Base-by-base conservation (phyloP, 2,888 invertebrate species). In the Tetragonula carbonaria region DNA sequence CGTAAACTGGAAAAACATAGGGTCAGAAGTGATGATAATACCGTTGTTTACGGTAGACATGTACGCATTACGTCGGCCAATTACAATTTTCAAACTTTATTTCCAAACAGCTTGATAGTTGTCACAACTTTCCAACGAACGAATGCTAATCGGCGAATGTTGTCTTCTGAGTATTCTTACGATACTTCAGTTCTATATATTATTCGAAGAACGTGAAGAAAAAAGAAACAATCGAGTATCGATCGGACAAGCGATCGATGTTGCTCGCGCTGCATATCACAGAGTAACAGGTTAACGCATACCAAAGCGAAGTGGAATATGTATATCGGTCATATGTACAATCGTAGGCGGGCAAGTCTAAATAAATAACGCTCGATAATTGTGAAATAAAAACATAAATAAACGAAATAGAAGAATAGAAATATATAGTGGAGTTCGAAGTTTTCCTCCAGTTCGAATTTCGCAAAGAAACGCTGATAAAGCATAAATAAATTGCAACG, bases 111-210 rank as follows among this genome's bases (percentile, higher is more conserved):
- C 13, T 4, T 62, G 38, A 76, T 76, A 76, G 63, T 81, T 76
- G 73, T 68, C 72, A 63, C 57, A 63, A 5, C 68, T 63, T 38
- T 76, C 57, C 28, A 55, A 67, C 16, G 59, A 57, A 68, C 68
- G 21, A 23, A 53, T 51, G 76, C 72, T 72, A 81, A 50, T 57
- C 45, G 51, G 21, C 33, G 55, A 82, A 70, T 80, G 23, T 23
- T 3, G 33, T 33, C n/a, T n/a, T 62, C 23, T 50, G 18, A 62
- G 21, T 81, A 82, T 74, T 65, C 74, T 65, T 65, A 1, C 1
- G 8, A 45, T 8, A 51, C 57, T 57, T 28, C 21, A 16, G 21
- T 51, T 63, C 68, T 18, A 38, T n/a, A 57, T 28, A 28, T 8
- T 45, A 8, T 45, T 8, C 21, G 33, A 33, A 33, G 5, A 21